Conservation (phyloP, 2,113 vertebrate species). For the Gorsachius goisagi region DNA sequence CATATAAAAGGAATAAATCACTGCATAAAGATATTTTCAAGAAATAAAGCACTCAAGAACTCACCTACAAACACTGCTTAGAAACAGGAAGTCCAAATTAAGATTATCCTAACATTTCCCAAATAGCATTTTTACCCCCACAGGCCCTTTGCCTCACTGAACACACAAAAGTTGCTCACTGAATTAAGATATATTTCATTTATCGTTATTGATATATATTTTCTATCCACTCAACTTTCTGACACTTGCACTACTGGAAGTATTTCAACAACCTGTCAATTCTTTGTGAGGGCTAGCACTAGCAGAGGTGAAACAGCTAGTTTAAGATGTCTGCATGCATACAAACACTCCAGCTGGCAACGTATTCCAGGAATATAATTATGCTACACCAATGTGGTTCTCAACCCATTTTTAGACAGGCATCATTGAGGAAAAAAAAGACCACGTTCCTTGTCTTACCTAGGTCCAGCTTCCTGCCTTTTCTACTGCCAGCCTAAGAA, state of each 20-base stretch:
- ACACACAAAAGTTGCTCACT: background rate
- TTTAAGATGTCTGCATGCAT: background rate
- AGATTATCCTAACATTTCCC: background rate
- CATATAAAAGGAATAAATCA: background rate
- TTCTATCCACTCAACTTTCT: background rate
- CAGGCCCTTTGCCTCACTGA: background rate
- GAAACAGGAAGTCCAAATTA: background rate
- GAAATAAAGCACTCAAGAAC: background rate
- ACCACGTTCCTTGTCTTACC: background rate
- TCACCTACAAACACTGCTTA: background rate
- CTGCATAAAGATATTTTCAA: background rate
- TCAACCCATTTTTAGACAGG: background rate
- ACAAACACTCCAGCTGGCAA: background rate
- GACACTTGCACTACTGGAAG: background rate
- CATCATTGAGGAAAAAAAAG: background rate
- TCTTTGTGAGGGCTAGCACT: background rate
- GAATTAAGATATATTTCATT: background rate
- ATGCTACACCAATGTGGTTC: background rate
- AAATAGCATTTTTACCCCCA: background rate
- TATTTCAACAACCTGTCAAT: background rate
- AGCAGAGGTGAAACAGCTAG: background rate
- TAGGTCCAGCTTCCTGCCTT: background rate
- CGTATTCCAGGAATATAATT: background rate
- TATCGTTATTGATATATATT: background rate
- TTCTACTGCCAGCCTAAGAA: background rate